phyloP scores from a whole-genome alignment of 1,140 invertebrate genomes.

The Drosophila ironensis region DNA sequence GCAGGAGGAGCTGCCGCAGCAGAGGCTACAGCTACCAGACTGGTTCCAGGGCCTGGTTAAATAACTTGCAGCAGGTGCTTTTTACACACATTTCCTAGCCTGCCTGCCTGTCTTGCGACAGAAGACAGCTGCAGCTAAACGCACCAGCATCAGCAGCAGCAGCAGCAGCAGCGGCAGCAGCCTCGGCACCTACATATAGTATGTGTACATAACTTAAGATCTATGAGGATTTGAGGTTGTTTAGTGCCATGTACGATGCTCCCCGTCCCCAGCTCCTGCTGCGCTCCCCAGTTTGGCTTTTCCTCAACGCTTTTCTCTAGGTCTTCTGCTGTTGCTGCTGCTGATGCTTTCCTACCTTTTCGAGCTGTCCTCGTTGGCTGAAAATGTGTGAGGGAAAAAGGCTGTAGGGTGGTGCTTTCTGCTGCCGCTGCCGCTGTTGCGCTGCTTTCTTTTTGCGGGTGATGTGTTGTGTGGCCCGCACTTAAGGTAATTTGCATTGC shows the following conservation, averaged over 20 bases:
- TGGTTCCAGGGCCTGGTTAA: conserved; percentile 51
- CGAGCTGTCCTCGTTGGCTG: conserved; percentile 13
- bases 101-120: conserved; percentile 58
- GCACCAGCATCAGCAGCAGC: no score
- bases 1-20: conserved; percentile 12
- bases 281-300: background rate
- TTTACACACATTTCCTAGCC: conserved; percentile 72
- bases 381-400: background rate
- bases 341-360: conserved; percentile 1
- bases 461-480: conserved; percentile 77
- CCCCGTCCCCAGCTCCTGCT: background rate
- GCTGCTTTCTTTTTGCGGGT: conserved; percentile 48
- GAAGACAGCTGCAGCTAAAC: conserved; percentile 67
- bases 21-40: conserved; percentile 10
- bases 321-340: no score
- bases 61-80: conserved; percentile 79
- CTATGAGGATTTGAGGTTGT: conserved; percentile 78
- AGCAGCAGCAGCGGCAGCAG: no score
- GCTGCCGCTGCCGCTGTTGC: no score
- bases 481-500: conserved; percentile 80
- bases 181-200: conserved; percentile 34
- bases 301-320: conserved; percentile 17
- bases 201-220: conserved; percentile 75
- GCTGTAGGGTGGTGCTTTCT: background rate
- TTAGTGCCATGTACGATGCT: conserved; percentile 71